A percentile compares a stretch with the other conserved stretches of the same genome.
These are phyloP conservation scores for Eleutherodactylus coqui DNA, from an alignment of 2,797 vertebrate genomes.

Conservation along the genomic window DNA sequence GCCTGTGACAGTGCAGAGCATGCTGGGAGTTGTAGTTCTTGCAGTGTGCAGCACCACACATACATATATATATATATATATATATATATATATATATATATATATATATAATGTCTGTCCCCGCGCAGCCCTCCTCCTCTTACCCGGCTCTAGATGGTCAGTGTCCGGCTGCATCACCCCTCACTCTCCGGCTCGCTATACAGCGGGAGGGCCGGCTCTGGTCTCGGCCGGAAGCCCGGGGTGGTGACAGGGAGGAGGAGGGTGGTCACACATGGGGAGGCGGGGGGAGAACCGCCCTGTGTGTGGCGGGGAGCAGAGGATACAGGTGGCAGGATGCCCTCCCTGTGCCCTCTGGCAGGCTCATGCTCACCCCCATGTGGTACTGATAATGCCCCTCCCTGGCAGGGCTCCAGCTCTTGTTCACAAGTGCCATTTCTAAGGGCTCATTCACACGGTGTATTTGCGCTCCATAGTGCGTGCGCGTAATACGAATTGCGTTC, in stretches of 20 bases:
- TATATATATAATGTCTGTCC: no score
- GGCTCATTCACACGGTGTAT: no score
- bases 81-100: no score
- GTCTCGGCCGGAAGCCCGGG: slow-evolving; percentile 26
- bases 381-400: no score
- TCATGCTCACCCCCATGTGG: no score
- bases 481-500: no score
- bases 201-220: not conserved
- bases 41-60: no score
- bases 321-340: not conserved
- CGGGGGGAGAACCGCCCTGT: not conserved
- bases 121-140: not conserved
- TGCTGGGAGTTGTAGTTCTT: not conserved
- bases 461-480: no score
- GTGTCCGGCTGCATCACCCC: not conserved
- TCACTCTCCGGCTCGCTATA: not conserved
- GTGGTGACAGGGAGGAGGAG: slow-evolving; percentile 3
- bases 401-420: no score
- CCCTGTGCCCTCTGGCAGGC: no score
- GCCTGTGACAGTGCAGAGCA: not conserved
- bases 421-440: no score
- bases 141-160: not conserved
- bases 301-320: not conserved
- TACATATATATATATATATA: no score
- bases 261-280: not conserved